Conservation (phyloP, 2,888 invertebrate genomes). For the Caenorhabditis sp. region DNA sequence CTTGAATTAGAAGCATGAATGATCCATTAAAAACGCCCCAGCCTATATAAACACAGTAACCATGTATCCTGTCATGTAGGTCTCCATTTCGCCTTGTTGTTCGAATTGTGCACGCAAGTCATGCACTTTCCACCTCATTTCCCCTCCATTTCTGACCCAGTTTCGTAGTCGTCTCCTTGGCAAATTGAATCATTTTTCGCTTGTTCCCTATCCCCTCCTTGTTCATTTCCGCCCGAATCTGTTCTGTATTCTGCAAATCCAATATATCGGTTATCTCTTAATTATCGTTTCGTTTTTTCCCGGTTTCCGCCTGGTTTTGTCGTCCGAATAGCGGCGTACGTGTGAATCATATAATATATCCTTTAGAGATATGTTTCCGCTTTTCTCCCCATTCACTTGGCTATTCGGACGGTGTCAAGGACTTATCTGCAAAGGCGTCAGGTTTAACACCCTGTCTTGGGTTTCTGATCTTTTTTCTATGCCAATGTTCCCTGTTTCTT, state of each 20-base stretch:
- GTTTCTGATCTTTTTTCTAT: constrained; percentile 1
- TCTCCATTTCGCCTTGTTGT: not conserved
- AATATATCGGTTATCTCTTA: not conserved
- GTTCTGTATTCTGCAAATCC: constrained; percentile 3
- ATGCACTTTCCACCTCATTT: constrained; percentile 47
- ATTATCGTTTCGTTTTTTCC: not conserved
- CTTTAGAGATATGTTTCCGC: not conserved
- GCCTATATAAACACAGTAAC: constrained; percentile 1
- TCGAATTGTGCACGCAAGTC: constrained; percentile 16
- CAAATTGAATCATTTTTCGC: not conserved
- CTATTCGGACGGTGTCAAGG: not conserved
- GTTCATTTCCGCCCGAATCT: constrained; percentile 11
- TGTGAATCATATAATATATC: not conserved
- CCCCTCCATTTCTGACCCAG: constrained; percentile 18
- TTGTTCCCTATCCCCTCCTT: constrained; percentile 12
- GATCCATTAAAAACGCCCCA: constrained; percentile 2
- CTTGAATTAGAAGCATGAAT: constrained; percentile 19
- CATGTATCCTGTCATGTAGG: not conserved
- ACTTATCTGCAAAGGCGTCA: constrained; percentile 12
- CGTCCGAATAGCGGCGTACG: not conserved
- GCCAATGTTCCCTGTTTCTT: too few relatives aligned
- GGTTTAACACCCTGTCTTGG: constrained; percentile 30
- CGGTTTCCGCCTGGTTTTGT: not conserved
- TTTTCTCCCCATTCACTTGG: not conserved
- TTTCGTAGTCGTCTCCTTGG: constrained; percentile 2